Conservation (phyloP, 2,888 invertebrate species). For the Rhynchonema sp. region DNA sequence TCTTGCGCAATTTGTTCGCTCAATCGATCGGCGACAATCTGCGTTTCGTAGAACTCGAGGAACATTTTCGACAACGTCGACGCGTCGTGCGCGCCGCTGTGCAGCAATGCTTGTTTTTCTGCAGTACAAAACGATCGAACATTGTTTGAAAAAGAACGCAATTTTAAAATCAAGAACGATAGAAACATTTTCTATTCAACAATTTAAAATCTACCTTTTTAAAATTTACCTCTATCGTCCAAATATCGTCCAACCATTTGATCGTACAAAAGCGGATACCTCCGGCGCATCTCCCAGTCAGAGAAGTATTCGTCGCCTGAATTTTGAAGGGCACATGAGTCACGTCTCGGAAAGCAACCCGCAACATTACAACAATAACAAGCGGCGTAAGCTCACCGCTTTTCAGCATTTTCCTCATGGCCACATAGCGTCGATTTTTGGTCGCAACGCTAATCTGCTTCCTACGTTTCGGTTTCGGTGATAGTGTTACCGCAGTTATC, state of each 20-base stretch:
- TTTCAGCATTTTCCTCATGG: neutral
- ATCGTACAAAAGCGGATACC: slow-evolving; percentile 72
- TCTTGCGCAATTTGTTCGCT: neutral
- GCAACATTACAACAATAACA: too few species aligned
- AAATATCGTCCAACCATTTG: slow-evolving; percentile 69
- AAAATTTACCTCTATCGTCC: slow-evolving; percentile 42
- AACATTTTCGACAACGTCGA: neutral
- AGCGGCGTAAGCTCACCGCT: too few species aligned
- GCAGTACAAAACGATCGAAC: neutral
- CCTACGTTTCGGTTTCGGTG: neutral
- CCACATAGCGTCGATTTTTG: neutral
- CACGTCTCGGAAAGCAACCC: too few species aligned
- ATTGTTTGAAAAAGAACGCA: neutral
- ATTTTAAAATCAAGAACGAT: neutral
- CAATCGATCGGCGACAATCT: neutral
- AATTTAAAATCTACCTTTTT: slow-evolving; percentile 7
- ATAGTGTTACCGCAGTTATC: too few species aligned
- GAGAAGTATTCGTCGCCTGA: slow-evolving; percentile 53
- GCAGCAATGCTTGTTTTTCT: too few species aligned
- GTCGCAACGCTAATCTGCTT: neutral
- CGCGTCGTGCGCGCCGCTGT: neutral
- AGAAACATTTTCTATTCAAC: too few species aligned
- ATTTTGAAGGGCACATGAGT: too few species aligned
- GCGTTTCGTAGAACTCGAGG: neutral
- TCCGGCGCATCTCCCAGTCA: slow-evolving; percentile 74